These are phyloP conservation scores for Pseudococcus longispinus DNA, from an alignment of 2,888 invertebrate genomes.

Conservation along the genomic window DNA sequence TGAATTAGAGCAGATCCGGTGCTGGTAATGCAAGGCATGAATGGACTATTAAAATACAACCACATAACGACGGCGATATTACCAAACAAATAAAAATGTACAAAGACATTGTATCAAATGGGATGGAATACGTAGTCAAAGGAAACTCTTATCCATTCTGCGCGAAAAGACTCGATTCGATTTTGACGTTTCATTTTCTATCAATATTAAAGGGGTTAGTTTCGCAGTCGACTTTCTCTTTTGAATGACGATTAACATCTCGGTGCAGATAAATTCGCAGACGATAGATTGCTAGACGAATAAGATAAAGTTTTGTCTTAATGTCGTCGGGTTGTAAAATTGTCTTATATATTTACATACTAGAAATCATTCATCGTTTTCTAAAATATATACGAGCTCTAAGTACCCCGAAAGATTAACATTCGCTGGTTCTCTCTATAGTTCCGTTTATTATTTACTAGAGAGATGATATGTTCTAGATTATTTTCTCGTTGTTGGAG, in stretches of 20 bases:
- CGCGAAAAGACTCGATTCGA: neutral
- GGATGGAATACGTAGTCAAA: conserved; percentile 18
- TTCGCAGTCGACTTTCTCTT: conserved; percentile 44
- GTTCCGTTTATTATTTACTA: conserved; percentile 34
- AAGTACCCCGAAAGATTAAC: conserved; percentile 38
- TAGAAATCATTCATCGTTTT: conserved; percentile 46
- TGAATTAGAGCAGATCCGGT: neutral
- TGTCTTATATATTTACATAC: conserved; percentile 33
- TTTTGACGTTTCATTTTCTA: neutral
- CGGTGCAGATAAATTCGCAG: conserved; percentile 3
- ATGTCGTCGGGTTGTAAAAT: conserved; percentile 23
- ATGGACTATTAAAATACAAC: neutral
- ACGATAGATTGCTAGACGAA: conserved; percentile 42
- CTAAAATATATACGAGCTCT: conserved; percentile 40
- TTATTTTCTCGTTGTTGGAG: conserved; percentile 32
- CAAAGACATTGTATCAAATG: conserved; percentile 47
- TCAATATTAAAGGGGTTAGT: neutral
- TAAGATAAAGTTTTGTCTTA: conserved; percentile 43
- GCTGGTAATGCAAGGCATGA: neutral
- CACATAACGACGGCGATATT: neutral
- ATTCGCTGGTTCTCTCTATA: neutral
- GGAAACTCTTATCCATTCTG: conserved; percentile 19
- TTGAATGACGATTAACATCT: conserved; percentile 45
- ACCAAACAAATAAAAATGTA: conserved; percentile 7
- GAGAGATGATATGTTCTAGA: conserved; percentile 32